A percentile compares a stretch with the other conserved stretches of the same genome.
These are phyloP conservation scores for Colletes collaris DNA, from an alignment of 2,888 invertebrate species.

Conservation along the genomic window DNA sequence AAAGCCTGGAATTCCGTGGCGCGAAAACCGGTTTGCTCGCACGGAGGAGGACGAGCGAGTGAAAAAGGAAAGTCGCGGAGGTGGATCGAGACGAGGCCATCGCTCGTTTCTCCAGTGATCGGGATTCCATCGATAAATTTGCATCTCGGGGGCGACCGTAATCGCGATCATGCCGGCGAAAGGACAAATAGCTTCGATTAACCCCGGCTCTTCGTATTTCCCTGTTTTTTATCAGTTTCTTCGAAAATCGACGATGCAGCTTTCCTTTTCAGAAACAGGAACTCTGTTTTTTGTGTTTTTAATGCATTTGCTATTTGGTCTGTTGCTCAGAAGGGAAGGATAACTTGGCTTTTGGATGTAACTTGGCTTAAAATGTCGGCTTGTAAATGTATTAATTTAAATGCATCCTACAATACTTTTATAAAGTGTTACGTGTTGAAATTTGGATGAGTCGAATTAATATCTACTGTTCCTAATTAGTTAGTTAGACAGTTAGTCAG, in stretches of 20 bases:
- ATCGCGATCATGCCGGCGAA: constrained; percentile 55
- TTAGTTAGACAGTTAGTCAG: too few relatives aligned
- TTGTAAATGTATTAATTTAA: too few relatives aligned
- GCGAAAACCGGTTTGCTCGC: constrained; percentile 72
- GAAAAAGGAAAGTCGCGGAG: constrained; percentile 57
- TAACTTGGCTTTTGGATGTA: too few relatives aligned
- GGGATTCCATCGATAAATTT: constrained; percentile 59
- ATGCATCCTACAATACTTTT: too few relatives aligned
- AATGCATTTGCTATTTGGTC: too few relatives aligned
- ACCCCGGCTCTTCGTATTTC: constrained; percentile 24
- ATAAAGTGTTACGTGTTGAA: too few relatives aligned
- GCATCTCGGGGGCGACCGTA: constrained; percentile 45
- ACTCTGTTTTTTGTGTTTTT: too few relatives aligned
- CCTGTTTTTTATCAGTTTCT: background rate
- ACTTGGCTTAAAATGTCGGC: too few relatives aligned
- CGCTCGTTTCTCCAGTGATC: constrained; percentile 46
- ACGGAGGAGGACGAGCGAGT: constrained; percentile 44
- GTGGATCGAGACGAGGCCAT: constrained; percentile 43
- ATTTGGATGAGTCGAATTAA: too few relatives aligned
- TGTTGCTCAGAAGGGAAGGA: too few relatives aligned
- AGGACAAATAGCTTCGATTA: constrained; percentile 59
- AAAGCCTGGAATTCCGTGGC: constrained; percentile 74
- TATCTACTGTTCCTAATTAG: too few relatives aligned
- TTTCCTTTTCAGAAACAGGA: background rate
- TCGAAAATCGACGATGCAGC: constrained; percentile 3